A percentile compares a stretch with the other conserved stretches of the same genome.
phyloP scores from a whole-genome alignment of 2,888 invertebrate species.

The Folsomia manolachei region DNA sequence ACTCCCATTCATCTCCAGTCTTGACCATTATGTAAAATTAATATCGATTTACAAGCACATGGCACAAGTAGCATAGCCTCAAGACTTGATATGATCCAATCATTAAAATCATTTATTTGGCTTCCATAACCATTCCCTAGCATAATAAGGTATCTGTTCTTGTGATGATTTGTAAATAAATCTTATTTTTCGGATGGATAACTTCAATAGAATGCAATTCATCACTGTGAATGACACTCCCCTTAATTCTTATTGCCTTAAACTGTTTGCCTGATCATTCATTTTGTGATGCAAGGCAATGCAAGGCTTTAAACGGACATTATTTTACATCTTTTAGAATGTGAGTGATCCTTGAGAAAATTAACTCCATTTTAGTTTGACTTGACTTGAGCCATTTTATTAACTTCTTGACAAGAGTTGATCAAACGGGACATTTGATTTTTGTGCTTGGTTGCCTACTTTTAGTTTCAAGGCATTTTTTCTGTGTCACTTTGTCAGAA shows the following conservation, averaged over 20 bases:
- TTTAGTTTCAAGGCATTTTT: neutral
- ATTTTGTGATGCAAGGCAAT: too few species aligned
- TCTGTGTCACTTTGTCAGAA: neutral
- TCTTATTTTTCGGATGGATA: slow-evolving; percentile 9
- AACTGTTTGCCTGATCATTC: too few species aligned
- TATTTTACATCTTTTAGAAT: neutral
- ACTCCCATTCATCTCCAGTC: neutral
- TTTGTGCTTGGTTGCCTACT: neutral
- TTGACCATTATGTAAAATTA: neutral
- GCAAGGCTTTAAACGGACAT: too few species aligned
- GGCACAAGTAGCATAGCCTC: neutral
- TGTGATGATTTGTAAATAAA: slow-evolving; percentile 9
- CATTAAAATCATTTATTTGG: neutral
- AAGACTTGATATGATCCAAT: neutral
- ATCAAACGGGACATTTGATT: neutral
- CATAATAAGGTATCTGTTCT: neutral
- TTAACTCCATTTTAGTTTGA: slow-evolving; percentile 13
- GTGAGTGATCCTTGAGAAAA: slow-evolving; percentile 13
- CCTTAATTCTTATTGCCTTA: neutral
- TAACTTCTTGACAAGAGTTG: neutral
- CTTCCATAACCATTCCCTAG: too few species aligned
- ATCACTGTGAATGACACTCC: neutral
- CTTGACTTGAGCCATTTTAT: slow-evolving; percentile 8
- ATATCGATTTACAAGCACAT: too few species aligned
- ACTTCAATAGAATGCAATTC: neutral